Percentiles rank a stretch among this genome's conserved stretches.
Conservation (phyloP, 2,113 vertebrate genomes). For the Lycocorax pyrrhopterus region DNA sequence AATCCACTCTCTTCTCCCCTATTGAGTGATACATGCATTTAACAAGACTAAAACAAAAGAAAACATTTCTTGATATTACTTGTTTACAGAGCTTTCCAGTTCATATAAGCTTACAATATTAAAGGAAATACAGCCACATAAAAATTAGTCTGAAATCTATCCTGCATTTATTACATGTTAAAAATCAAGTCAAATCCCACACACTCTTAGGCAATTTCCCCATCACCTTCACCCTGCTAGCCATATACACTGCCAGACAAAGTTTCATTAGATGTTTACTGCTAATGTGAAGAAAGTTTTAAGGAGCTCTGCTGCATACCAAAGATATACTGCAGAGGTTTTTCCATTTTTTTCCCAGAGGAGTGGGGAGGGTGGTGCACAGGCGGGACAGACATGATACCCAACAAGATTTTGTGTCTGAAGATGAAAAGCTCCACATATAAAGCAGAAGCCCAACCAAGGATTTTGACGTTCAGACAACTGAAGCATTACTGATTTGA, state of each 20-base stretch:
- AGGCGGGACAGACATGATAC: accelerated
- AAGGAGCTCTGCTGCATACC: not conserved
- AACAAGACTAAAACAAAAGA: not conserved
- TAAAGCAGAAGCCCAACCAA: not conserved
- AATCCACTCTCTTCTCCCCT: not conserved
- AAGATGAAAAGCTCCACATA: not conserved
- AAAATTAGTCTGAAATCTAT: not conserved
- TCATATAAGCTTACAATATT: not conserved
- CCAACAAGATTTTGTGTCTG: not conserved
- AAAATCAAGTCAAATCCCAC: not conserved
- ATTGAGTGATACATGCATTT: not conserved
- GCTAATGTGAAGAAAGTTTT: not conserved
- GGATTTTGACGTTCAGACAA: not conserved
- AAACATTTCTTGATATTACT: not conserved
- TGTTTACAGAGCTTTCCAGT: not conserved
- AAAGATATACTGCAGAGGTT: not conserved
- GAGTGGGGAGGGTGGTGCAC: not conserved
- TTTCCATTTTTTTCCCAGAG: not conserved
- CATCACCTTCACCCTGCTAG: not conserved
- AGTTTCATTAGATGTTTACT: not conserved
- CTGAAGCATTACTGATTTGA: not conserved
- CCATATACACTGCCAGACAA: not conserved
- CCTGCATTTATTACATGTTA: not conserved
- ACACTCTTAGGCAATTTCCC: not conserved
- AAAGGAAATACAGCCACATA: not conserved